Conservation (phyloP, 1,140 invertebrate genomes). For the Zophobas morio region DNA sequence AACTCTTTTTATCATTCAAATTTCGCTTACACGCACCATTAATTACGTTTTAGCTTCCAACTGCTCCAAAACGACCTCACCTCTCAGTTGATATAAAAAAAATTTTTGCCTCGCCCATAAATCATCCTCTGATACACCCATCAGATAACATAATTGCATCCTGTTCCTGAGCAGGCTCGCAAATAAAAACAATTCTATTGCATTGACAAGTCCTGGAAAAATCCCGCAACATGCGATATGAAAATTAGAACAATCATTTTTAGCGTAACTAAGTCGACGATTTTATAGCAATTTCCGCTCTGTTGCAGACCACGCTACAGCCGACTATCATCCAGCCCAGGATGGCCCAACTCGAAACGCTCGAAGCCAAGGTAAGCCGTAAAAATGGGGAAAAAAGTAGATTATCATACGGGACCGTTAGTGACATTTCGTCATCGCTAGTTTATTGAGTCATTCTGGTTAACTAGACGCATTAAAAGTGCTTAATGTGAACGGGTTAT, state of each 20-base stretch:
- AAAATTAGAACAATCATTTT: not conserved
- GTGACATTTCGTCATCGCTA: slow-evolving; percentile 24
- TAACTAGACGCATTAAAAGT: slow-evolving; percentile 4
- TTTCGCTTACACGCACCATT: too few species aligned
- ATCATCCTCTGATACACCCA: not conserved
- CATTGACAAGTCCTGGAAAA: not conserved
- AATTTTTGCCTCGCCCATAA: not conserved
- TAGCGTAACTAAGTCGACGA: not conserved
- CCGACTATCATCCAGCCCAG: slow-evolving; percentile 69
- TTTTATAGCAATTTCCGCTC: slow-evolving; percentile 37
- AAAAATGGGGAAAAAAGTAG: slow-evolving; percentile 1
- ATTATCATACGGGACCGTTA: slow-evolving; percentile 26
- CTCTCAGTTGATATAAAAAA: not conserved
- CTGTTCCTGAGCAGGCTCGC: not conserved
- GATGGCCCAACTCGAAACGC: slow-evolving; percentile 81
- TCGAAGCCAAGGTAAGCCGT: slow-evolving; percentile 83
- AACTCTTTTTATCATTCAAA: too few species aligned
- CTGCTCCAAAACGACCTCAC: not conserved
- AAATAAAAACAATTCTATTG: not conserved
- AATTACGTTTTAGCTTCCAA: too few species aligned
- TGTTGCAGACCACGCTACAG: slow-evolving; percentile 62
- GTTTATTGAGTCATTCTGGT: slow-evolving; percentile 14
- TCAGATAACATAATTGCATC: not conserved
- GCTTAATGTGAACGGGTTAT: not conserved
- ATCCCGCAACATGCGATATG: not conserved